Evolutionary conservation across 92 coral and sea anemone genomes (phyloP), one percentile per base, ranked within the genome.

Genomic region (Metridium senile): DNA sequence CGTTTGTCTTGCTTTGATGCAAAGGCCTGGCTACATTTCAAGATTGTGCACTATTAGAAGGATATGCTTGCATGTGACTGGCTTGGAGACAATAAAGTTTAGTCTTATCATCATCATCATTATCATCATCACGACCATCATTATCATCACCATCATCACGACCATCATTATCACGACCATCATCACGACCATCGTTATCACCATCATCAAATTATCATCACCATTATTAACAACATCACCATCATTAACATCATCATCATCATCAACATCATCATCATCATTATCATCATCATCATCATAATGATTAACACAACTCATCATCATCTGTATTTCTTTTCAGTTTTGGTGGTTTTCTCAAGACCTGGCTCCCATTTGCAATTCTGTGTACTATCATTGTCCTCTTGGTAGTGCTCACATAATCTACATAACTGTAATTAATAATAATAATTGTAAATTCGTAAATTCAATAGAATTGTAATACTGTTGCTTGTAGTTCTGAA

Each of bases 311-410:
- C 49, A 4, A 39, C 6, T 39, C 49, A 39, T 39, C 49, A 39
- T 39, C 13, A 4, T 39, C 13, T 39, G 49, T 39, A 6, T 39
- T 39, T 39, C 30, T 45, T 88, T 91, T 47, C 80, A 93, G 98
- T 82, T 75, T 91, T 79, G 85, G 91, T 73, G 92, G 85, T 43
- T 87, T 89, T 69, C 71, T 94, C 58, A 94, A 94, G 79, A 89
- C 97, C 9, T 94, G 98, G 98, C 91, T 92, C 1, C 98, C 98
- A 17, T 94, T 94, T 71, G 31, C 74, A 20, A 67, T 94, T 28
- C 58, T 94, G 58, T 75, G 71, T 34, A 67, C 78, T 31, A 80
- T 78, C 28, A 77, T 91, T n/a, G 62, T 79, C 20, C 84, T 94
- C 11, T 53, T 89, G 47, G 79, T 91, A 2, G 35, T 84, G 26